These are phyloP conservation scores for Megaceryle alcyon DNA, from an alignment of 2,797 vertebrate genomes.

Conservation along the genomic window DNA sequence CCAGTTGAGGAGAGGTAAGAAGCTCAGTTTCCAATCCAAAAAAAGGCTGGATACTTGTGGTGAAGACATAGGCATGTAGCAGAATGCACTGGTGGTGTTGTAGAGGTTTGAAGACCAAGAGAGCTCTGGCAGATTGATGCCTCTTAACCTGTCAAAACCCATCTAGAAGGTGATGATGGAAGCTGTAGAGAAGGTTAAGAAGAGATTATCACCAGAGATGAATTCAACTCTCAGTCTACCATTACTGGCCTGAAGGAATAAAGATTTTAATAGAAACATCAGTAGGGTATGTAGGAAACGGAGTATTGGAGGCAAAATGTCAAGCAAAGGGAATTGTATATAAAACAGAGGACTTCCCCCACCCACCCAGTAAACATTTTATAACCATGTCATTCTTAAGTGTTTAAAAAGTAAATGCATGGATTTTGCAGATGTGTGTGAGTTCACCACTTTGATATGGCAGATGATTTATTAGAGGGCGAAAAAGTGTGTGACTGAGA, in stretches of 20 bases:
- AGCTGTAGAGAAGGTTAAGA: slow-evolving; percentile 12
- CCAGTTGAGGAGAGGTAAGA: neutral
- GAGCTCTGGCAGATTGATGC: neutral
- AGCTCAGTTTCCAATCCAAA: neutral
- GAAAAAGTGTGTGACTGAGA: neutral
- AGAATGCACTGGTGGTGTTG: neutral
- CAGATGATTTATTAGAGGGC: neutral
- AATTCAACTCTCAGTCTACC: neutral
- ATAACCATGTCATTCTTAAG: neutral
- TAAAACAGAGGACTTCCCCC: neutral
- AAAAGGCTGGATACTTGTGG: neutral
- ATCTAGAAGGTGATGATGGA: neutral
- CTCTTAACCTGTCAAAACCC: slow-evolving; percentile 20
- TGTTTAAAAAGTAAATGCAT: neutral
- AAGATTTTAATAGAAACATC: neutral
- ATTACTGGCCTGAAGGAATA: neutral
- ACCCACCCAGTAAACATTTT: neutral
- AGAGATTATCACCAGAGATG: neutral
- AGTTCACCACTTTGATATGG: neutral
- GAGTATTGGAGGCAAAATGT: neutral
- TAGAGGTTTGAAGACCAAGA: neutral
- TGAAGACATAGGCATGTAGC: neutral
- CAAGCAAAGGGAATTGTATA: neutral
- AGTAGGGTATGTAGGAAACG: neutral
- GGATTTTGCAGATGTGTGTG: neutral